Percentiles rank a stretch among this genome's conserved stretches.
These are phyloP conservation scores for Bellardia pandia DNA, from an alignment of 2,888 invertebrate genomes.

Conservation along the genomic window DNA sequence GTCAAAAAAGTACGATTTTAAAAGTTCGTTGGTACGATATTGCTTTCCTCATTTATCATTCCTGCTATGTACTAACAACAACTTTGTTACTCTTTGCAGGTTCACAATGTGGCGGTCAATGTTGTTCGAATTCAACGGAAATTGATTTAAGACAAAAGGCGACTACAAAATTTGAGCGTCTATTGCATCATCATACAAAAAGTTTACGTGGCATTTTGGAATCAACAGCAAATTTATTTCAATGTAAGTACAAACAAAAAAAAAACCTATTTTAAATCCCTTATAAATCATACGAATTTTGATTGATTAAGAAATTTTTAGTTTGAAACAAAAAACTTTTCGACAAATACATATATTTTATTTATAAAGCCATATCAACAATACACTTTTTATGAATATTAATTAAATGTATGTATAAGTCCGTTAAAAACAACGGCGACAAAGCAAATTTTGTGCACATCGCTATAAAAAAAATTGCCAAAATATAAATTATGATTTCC, in stretches of 20 bases:
- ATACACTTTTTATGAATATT: slow-evolving; percentile 43
- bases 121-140: slow-evolving; percentile 83
- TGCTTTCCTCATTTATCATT: too few species aligned
- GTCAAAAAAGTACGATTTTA: too few species aligned
- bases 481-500: slow-evolving; percentile 55
- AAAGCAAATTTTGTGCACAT: neutral
- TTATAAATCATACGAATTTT: too few species aligned
- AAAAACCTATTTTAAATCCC: too few species aligned
- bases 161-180: slow-evolving; percentile 86
- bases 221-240: slow-evolving; percentile 89
- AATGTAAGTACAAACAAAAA: slow-evolving; percentile 86
- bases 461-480: slow-evolving; percentile 19
- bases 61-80: slow-evolving; percentile 22
- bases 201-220: slow-evolving; percentile 90
- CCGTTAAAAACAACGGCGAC: neutral
- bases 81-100: slow-evolving; percentile 77
- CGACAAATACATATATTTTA: too few species aligned
- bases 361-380: neutral
- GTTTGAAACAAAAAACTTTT: too few species aligned
- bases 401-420: slow-evolving; percentile 3
- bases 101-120: slow-evolving; percentile 83
- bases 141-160: slow-evolving; percentile 82
- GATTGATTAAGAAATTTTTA: neutral
- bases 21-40: too few species aligned
- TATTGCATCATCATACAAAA: slow-evolving; percentile 89